These are phyloP conservation scores for Ictalurus furcatus DNA, from an alignment of 2,113 vertebrate species.

Conservation along the genomic window DNA sequence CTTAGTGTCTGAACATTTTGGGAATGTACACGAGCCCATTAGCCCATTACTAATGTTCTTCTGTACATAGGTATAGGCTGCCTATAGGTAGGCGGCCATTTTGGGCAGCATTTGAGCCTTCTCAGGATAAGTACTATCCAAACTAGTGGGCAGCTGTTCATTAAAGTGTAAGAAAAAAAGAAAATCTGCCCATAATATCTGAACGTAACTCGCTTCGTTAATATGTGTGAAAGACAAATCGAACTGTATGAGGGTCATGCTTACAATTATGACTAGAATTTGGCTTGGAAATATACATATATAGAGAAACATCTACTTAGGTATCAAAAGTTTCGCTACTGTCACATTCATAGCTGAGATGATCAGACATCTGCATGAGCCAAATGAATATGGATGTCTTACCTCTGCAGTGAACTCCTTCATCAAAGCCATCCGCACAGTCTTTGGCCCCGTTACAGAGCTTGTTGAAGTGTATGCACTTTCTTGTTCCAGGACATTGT, in stretches of 20 bases:
- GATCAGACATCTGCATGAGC: constrained; percentile 14
- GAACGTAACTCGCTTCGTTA: background rate
- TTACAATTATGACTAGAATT: background rate
- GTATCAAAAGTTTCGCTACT: background rate
- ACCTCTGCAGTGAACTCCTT: constrained; percentile 93
- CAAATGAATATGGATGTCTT: constrained; percentile 57
- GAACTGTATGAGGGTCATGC: background rate
- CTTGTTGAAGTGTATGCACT: constrained; percentile 91
- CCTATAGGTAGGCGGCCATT: background rate
- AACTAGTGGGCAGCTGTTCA: background rate
- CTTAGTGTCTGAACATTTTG: background rate
- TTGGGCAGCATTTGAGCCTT: background rate
- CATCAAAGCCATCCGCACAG: constrained; percentile 89
- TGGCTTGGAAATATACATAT: background rate
- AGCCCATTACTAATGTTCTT: no score
- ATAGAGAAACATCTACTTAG: background rate
- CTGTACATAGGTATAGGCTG: no score
- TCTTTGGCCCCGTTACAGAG: constrained; percentile 89
- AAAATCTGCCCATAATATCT: background rate
- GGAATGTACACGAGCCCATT: background rate
- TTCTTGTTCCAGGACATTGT: constrained; percentile 82
- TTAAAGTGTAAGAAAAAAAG: background rate
- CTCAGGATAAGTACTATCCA: background rate
- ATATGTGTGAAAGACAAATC: background rate
- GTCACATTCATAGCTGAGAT: background rate